Evolutionary conservation across 53 echinoderm and acorn worm species (phyloP), one percentile per base, ranked within the genome.

Genomic region (Paracentrotus lividus): DNA sequence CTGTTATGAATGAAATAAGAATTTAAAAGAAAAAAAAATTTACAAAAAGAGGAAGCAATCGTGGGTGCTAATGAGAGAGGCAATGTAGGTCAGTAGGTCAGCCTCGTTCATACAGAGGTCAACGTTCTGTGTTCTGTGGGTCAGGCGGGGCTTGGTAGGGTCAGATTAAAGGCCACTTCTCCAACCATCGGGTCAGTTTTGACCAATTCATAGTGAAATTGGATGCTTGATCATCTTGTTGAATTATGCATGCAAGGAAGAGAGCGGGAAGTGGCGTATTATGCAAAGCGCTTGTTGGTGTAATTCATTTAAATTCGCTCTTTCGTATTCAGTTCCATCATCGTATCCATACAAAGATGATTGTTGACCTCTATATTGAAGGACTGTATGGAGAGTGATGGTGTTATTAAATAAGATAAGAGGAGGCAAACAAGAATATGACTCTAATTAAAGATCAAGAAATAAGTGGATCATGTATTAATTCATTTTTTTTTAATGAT

Each of bases 81-180:
- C 72, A 90, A 49, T 72, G 90, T 90, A 69, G 90, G 90, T 90
- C 72, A 90, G 68, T 90, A 49, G 90, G 90, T 90, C 90, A 90
- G 20, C 47, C 65, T 52, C 34, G 61, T 49, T 49, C 90, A 90
- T 18, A 32, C 33, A 27, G 32, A 69, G 90, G 90, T 90, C 90
- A 90, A 52, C 68, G 90, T 66, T 69, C 45, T 69, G 72, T 68
- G 49, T 49, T 34, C 31, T 24, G 43, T 8, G 21, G 90, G 90
- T 90, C 90, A 90, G 90, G 69, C 49, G 18, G 27, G 32, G 49
- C 90, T 52, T 68, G 65, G 12, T 33, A 90, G 90, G 90, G 90
- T 90, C 90, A 90, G 90, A 68, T 88, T 42, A 88, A 5, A 61
- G 88, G 59, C 88, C 64, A 88, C 88, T 88, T 44, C 40, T 31